phyloP scores from a whole-genome alignment of 2,888 invertebrate species.

The Ametastegia equiseti region DNA sequence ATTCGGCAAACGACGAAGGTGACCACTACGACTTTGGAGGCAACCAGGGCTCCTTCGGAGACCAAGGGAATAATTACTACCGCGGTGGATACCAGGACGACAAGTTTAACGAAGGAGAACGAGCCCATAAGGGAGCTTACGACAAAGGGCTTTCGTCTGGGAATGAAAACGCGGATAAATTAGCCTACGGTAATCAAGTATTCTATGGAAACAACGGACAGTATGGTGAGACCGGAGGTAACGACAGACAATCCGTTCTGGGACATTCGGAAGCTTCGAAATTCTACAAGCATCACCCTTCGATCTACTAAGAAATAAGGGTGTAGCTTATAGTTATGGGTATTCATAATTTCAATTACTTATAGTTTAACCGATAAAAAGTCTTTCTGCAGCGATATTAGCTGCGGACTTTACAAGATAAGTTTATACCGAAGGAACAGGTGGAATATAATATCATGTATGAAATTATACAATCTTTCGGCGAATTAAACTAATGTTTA shows the following conservation, averaged over 20 bases:
- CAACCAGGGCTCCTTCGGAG: conserved; percentile 79
- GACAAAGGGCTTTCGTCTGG: conserved; percentile 79
- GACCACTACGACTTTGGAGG: conserved; percentile 80
- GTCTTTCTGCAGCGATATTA: neutral
- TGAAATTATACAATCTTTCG: neutral
- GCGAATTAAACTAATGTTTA: neutral
- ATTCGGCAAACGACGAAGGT: conserved; percentile 82
- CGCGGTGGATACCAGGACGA: conserved; percentile 81
- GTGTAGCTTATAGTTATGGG: neutral
- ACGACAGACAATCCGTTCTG: conserved; percentile 80
- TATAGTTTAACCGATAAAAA: neutral
- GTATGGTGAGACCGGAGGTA: conserved; percentile 80
- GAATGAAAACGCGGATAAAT: conserved; percentile 80
- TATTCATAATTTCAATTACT: too few relatives aligned
- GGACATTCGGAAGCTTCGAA: conserved; percentile 81
- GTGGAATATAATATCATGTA: neutral
- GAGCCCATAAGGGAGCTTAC: conserved; percentile 81
- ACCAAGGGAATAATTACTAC: conserved; percentile 79
- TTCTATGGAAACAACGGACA: conserved; percentile 79
- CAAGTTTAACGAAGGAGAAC: conserved; percentile 78
- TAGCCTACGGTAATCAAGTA: conserved; percentile 80
- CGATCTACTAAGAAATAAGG: conserved; percentile 67
- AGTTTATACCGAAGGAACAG: neutral
- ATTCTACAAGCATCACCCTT: conserved; percentile 79
- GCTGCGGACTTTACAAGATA: neutral